These are phyloP conservation scores for Drosophila yooni DNA, from an alignment of 2,888 invertebrate species.

Conservation along the genomic window DNA sequence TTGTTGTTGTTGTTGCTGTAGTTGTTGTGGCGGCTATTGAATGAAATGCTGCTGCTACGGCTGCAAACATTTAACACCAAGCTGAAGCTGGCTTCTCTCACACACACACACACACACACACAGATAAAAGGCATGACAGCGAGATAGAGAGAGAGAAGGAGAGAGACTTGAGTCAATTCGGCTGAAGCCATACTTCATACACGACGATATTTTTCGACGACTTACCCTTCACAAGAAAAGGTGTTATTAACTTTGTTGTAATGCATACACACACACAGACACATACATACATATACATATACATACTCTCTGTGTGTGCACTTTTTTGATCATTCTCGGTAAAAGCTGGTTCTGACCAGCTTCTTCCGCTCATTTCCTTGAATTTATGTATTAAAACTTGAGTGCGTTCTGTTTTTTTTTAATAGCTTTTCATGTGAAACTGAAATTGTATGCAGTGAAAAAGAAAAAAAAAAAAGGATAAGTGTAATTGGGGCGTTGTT, in stretches of 20 bases:
- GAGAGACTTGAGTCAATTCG: conserved; percentile 54
- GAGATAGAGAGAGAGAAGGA: conserved; percentile 7
- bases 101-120: conserved; percentile 12
- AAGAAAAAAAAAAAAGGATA: conserved; percentile 54
- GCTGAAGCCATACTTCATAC: conserved; percentile 66
- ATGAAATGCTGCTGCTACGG: conserved; percentile 69
- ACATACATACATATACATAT: neutral
- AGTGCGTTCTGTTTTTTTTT: conserved; percentile 59
- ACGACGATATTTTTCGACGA: conserved; percentile 50
- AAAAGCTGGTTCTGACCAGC: conserved; percentile 78
- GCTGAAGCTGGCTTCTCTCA: conserved; percentile 71
- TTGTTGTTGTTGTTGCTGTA: conserved; percentile 39
- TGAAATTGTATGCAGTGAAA: conserved; percentile 59
- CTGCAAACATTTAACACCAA: conserved; percentile 79
- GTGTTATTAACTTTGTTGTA: conserved; percentile 75
- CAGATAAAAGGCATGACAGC: neutral
- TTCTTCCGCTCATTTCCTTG: conserved; percentile 79
- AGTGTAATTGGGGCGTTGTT: conserved; percentile 63
- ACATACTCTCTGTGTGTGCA: conserved; percentile 47
- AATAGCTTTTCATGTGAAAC: conserved; percentile 78
- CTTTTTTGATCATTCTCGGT: conserved; percentile 77
- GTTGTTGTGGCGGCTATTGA: conserved; percentile 65
- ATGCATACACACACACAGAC: conserved; percentile 24
- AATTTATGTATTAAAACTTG: conserved; percentile 74
- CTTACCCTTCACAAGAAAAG: conserved; percentile 78